These are phyloP conservation scores for Naja naja DNA, from an alignment of 2,113 vertebrate genomes.

Conservation along the genomic window DNA sequence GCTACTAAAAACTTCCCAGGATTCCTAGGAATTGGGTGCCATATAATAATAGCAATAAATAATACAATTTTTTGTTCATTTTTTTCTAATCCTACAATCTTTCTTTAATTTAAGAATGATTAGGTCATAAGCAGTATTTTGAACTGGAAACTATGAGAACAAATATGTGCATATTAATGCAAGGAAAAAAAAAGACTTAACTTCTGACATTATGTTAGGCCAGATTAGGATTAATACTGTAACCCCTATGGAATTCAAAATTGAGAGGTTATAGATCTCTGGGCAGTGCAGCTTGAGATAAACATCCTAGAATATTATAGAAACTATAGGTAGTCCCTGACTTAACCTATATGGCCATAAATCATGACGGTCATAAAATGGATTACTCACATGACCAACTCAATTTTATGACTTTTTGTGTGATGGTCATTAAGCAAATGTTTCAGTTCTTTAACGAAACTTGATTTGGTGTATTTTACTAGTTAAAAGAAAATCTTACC, in stretches of 20 bases:
- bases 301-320: not conserved
- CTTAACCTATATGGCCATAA: not conserved
- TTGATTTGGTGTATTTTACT: not conserved
- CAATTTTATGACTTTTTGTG: not conserved
- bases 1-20: not conserved
- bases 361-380: not conserved
- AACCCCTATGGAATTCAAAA: not conserved
- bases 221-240: not conserved
- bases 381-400: not conserved
- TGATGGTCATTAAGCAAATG: not conserved
- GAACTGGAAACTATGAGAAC: not conserved
- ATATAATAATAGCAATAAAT: not conserved
- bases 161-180: not conserved
- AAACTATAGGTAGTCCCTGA: not conserved
- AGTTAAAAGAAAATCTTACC: slow-evolving; percentile 77
- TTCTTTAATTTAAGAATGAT: not conserved
- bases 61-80: not conserved
- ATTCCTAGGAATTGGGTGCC: not conserved
- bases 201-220: not conserved
- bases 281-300: not conserved
- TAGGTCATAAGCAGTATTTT: not conserved
- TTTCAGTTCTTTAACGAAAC: not conserved
- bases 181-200: not conserved
- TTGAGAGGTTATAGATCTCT: not conserved
- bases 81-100: not conserved